phyloP scores from a whole-genome alignment of 2,113 vertebrate species.

The Otus sunia region DNA sequence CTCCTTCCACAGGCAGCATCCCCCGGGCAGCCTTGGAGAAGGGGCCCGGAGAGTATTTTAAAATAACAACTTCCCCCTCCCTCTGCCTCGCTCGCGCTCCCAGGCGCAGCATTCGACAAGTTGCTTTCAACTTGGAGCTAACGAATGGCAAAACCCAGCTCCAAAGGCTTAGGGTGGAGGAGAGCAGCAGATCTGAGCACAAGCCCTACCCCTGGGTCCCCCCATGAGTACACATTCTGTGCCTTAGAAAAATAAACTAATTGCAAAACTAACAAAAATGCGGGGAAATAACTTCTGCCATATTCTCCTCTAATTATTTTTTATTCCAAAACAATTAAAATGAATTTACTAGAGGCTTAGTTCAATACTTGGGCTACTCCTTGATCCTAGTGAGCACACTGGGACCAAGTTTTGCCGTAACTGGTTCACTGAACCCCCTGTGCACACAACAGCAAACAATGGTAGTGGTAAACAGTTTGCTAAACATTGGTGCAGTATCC shows the following conservation, averaged over 20 bases:
- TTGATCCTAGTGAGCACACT: neutral
- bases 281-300: neutral
- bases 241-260: neutral
- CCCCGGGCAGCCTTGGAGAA: neutral
- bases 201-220: neutral
- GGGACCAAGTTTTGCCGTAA: neutral
- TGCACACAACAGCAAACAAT: too few species aligned
- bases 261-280: neutral
- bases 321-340: neutral
- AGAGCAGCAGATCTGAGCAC: neutral
- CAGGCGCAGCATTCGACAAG: accelerated
- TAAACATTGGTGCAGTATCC: accelerated
- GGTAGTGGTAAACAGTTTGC: neutral
- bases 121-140: neutral
- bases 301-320: accelerated
- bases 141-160: accelerated
- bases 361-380: neutral
- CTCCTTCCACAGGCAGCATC: neutral
- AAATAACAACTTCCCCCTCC: neutral
- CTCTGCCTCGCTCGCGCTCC: accelerated
- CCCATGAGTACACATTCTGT: accelerated
- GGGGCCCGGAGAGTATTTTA: neutral
- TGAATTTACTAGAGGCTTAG: neutral
- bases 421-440: neutral
- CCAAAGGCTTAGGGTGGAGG: neutral